phyloP scores from a whole-genome alignment of 2,888 invertebrate genomes.

The Agapostemon virescens region DNA sequence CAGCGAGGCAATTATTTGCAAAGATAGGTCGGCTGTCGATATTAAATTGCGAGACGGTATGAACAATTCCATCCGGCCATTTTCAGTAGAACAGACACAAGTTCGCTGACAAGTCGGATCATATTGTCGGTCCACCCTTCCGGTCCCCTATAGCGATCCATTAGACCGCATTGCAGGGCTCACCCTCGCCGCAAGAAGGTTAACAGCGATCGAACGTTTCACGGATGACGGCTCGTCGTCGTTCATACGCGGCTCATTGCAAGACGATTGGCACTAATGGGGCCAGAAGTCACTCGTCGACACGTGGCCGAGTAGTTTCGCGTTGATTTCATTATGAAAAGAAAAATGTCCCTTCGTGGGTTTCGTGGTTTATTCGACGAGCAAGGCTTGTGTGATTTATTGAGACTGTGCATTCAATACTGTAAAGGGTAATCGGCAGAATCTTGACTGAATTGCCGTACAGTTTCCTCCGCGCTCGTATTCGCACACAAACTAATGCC shows the following conservation, averaged over 20 bases:
- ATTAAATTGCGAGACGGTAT: not conserved
- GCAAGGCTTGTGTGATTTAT: slow-evolving; percentile 28
- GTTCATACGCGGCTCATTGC: slow-evolving; percentile 52
- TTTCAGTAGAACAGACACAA: slow-evolving; percentile 43
- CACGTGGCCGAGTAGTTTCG: slow-evolving; percentile 64
- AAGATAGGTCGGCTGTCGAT: not conserved
- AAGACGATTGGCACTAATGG: slow-evolving; percentile 66
- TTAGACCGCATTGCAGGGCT: slow-evolving; percentile 56
- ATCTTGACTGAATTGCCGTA: not conserved
- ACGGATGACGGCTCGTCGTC: slow-evolving; percentile 72
- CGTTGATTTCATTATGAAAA: slow-evolving; percentile 36
- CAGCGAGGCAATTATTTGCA: not conserved
- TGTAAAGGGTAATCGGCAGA: slow-evolving; percentile 8
- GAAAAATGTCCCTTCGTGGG: slow-evolving; percentile 40
- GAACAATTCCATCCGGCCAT: slow-evolving; percentile 19
- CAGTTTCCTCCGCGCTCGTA: not conserved
- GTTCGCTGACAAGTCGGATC: slow-evolving; percentile 58
- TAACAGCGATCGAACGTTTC: slow-evolving; percentile 73
- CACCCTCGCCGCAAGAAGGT: slow-evolving; percentile 71
- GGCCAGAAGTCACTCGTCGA: slow-evolving; percentile 65
- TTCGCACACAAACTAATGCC: not conserved
- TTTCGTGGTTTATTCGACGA: not conserved
- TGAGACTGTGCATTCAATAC: not conserved
- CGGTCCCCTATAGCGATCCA: slow-evolving; percentile 53
- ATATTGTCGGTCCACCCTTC: slow-evolving; percentile 65